A percentile compares a stretch with the other conserved stretches of the same genome.
Conservation (phyloP, 2,888 invertebrate species). For the Apomyelois bistriatella region DNA sequence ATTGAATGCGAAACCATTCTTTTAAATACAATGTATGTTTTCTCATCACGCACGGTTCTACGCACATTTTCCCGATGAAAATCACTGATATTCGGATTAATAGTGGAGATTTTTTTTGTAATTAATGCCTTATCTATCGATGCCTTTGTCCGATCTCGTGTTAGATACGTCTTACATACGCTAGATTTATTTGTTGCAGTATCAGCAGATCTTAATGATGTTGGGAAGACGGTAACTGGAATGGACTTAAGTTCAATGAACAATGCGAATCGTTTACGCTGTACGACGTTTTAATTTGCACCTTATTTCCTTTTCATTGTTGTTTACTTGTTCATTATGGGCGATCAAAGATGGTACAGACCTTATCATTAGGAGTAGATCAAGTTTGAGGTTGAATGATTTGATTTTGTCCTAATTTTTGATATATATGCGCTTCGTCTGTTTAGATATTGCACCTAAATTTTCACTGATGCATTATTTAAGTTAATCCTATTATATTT, state of each 20-base stretch:
- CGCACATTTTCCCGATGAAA: slow-evolving; percentile 37
- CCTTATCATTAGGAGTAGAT: neutral
- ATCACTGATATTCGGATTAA: slow-evolving; percentile 35
- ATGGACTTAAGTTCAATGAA: slow-evolving; percentile 9
- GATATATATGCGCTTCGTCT: too few relatives aligned
- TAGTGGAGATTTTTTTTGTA: slow-evolving; percentile 26
- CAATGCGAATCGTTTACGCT: slow-evolving; percentile 2
- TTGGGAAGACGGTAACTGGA: neutral
- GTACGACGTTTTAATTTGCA: slow-evolving; percentile 5
- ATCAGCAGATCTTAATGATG: slow-evolving; percentile 5
- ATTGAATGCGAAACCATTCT: slow-evolving; percentile 3
- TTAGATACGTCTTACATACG: slow-evolving; percentile 4
- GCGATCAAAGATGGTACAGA: neutral
- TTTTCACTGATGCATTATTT: too few relatives aligned
- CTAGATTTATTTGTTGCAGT: slow-evolving; percentile 10
- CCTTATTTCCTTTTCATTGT: slow-evolving; percentile 8
- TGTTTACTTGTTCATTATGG: neutral
- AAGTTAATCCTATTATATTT: too few relatives aligned
- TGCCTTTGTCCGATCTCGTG: slow-evolving; percentile 7
- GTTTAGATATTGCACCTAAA: too few relatives aligned
- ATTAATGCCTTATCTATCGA: slow-evolving; percentile 24
- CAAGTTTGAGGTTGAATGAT: neutral
- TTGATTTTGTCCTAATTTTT: too few relatives aligned
- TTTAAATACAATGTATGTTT: slow-evolving; percentile 3
- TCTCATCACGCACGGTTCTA: slow-evolving; percentile 9